These are phyloP conservation scores for Pegoplata infirma DNA, from an alignment of 2,888 invertebrate species.

Conservation along the genomic window DNA sequence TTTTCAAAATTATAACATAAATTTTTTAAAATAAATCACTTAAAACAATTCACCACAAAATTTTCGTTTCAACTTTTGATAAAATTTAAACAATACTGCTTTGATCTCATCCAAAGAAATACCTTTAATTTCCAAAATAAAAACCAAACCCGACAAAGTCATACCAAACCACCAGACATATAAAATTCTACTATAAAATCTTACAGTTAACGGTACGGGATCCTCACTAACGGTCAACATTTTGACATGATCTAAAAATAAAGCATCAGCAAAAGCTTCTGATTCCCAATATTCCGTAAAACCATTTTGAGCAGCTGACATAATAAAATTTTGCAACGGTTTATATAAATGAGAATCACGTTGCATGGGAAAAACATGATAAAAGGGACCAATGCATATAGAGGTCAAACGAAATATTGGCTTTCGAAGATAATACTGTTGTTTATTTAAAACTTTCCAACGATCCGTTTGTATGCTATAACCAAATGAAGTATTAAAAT, in stretches of 20 bases:
- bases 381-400: constrained; percentile 71
- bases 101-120: background rate
- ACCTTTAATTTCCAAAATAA: constrained; percentile 64
- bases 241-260: constrained; percentile 63
- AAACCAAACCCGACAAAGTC: constrained; percentile 63
- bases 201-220: constrained; percentile 65
- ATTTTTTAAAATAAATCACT: no score
- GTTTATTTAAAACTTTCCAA: constrained; percentile 70
- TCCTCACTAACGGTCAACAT: constrained; percentile 61
- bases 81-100: no score
- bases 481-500: constrained; percentile 68
- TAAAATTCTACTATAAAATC: constrained; percentile 66
- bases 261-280: constrained; percentile 69
- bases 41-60: no score
- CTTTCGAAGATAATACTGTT: constrained; percentile 66
- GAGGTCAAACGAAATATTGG: constrained; percentile 69
- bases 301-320: constrained; percentile 68
- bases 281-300: constrained; percentile 66
- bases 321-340: constrained; percentile 67
- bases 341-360: constrained; percentile 69
- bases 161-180: constrained; percentile 68
- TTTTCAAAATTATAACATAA: no score
- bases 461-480: constrained; percentile 71
- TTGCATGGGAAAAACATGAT: constrained; percentile 70
- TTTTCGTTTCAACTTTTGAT: no score